These are phyloP conservation scores for Rattus rattus DNA, from an alignment of 2,113 vertebrate genomes.

Conservation along the genomic window DNA sequence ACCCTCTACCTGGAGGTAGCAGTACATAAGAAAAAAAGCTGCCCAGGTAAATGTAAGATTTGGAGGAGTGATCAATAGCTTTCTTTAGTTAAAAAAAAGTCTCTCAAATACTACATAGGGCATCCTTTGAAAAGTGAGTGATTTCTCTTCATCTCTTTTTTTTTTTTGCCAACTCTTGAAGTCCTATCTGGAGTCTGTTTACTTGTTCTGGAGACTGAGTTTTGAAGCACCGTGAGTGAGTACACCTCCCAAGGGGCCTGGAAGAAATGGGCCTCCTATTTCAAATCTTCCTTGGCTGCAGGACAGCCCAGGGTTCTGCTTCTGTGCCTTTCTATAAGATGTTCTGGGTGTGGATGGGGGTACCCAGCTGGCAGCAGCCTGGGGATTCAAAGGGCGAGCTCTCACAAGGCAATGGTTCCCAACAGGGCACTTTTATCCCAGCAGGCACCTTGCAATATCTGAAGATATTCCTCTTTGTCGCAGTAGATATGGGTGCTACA, in stretches of 20 bases:
- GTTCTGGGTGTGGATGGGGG: no score
- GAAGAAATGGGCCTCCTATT: background rate
- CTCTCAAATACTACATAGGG: background rate
- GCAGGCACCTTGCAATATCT: background rate
- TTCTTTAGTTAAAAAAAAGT: background rate
- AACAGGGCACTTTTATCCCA: fast-evolving
- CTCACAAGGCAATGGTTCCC: background rate
- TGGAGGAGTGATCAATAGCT: background rate
- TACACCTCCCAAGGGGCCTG: background rate
- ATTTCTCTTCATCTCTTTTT: background rate
- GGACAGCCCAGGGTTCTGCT: fast-evolving
- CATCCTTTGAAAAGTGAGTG: background rate
- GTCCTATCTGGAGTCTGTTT: background rate
- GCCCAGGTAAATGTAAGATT: background rate
- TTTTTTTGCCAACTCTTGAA: background rate
- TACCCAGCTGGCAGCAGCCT: no score
- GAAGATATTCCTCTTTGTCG: background rate
- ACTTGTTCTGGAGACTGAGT: background rate
- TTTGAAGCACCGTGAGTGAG: background rate
- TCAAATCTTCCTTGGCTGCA: background rate
- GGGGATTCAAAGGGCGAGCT: background rate
- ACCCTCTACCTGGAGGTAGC: background rate
- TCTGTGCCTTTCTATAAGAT: no score
- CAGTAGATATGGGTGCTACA: background rate
- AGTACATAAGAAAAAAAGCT: background rate